Evolutionary conservation across 2,888 invertebrate species (phyloP).

Genomic region (Himalopsyche tibetana): DNA sequence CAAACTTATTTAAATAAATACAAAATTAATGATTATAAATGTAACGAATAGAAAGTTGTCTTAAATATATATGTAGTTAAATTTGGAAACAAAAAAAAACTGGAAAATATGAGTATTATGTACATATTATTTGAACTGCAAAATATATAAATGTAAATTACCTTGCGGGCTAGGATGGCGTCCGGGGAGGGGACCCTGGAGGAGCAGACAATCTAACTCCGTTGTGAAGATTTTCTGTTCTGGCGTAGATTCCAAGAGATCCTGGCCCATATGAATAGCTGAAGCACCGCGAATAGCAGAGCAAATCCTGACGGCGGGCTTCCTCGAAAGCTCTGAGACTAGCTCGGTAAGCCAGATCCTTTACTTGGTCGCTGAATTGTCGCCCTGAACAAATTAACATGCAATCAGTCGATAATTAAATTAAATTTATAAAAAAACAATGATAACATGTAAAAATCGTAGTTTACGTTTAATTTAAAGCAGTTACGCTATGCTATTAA

Average conservation of each 20-base stretch:
- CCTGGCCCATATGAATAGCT: slow-evolving; percentile 44
- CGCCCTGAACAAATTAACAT: slow-evolving; percentile 20
- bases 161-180: slow-evolving; percentile 57
- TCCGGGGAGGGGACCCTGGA: slow-evolving; percentile 22
- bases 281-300: slow-evolving; percentile 50
- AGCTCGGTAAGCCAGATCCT: slow-evolving; percentile 42
- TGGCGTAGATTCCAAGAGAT: neutral
- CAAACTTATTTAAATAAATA: no score
- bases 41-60: no score
- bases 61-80: no score
- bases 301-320: slow-evolving; percentile 17
- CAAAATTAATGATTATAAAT: no score
- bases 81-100: no score
- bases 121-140: no score
- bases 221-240: neutral
- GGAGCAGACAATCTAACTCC: slow-evolving; percentile 22
- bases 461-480: no score
- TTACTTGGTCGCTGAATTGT: slow-evolving; percentile 47
- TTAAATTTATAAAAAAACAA: neutral
- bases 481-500: no score
- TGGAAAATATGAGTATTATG: no score
- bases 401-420: neutral
- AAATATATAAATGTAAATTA: neutral
- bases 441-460: no score
- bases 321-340: slow-evolving; percentile 27